Percentiles rank a stretch among this genome's conserved stretches.
Evolutionary conservation across 2,797 vertebrate species (phyloP).

Genomic region (Oreochromis grahami): DNA sequence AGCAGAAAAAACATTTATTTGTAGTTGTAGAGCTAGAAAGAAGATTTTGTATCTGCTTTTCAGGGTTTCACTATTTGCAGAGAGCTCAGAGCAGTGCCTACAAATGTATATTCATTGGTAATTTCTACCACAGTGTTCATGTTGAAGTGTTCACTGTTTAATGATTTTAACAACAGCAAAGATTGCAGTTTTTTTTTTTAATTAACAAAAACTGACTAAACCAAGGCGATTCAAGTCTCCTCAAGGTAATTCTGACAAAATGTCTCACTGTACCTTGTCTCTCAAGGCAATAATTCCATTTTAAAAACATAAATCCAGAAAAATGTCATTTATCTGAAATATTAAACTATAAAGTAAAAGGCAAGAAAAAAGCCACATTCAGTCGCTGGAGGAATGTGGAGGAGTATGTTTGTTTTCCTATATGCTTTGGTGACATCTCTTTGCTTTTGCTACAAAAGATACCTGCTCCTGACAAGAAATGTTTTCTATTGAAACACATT

Average conservation of each 20-base stretch:
- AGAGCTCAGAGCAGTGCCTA: not conserved
- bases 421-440: not conserved
- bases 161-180: not conserved
- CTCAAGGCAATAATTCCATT: not conserved
- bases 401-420: not conserved
- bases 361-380: not conserved
- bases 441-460: not conserved
- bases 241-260: not conserved
- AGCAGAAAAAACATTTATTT: not conserved
- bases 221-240: not conserved
- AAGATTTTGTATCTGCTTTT: not conserved
- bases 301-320: not conserved
- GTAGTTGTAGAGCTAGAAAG: not conserved
- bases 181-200: not conserved
- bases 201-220: not conserved
- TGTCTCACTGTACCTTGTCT: not conserved
- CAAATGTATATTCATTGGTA: not conserved
- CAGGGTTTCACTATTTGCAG: not conserved
- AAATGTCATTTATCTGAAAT: not conserved
- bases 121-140: not conserved
- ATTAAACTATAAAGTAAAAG: not conserved
- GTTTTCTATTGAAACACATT: not conserved
- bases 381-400: not conserved
- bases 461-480: not conserved
- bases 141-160: not conserved